These are phyloP conservation scores for Rousettus leschenaultii DNA, from an alignment of 2,113 vertebrate genomes.

Conservation along the genomic window DNA sequence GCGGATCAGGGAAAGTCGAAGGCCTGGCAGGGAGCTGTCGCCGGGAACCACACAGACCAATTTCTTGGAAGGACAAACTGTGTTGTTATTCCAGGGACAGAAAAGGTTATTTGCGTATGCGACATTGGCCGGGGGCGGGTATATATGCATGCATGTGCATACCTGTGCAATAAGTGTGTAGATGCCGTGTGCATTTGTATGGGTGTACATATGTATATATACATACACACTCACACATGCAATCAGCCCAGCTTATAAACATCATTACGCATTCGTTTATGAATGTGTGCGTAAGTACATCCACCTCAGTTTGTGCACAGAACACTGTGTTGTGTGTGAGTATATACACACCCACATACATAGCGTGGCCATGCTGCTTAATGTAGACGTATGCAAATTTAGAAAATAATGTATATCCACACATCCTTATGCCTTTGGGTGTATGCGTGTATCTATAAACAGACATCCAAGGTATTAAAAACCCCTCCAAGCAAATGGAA, in stretches of 20 bases:
- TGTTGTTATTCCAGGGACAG: constrained; percentile 23
- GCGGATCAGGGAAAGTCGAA: constrained; percentile 29
- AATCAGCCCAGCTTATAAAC: neutral
- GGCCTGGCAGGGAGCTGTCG: constrained; percentile 49
- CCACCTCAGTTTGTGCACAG: neutral
- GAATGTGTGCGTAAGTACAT: no score
- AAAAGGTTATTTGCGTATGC: neutral
- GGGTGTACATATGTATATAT: neutral
- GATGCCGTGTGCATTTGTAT: neutral
- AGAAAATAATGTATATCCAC: no score
- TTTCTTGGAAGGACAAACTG: constrained; percentile 69
- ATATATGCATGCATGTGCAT: neutral
- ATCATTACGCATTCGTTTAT: neutral
- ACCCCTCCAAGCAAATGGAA: constrained; percentile 50
- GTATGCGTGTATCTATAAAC: neutral
- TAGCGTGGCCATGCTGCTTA: no score
- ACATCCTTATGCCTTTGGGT: neutral
- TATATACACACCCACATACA: no score
- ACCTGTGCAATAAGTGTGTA: neutral
- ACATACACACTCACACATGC: accelerated
- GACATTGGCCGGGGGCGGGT: neutral
- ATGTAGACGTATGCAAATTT: no score
- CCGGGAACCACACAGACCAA: constrained; percentile 38
- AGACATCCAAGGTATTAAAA: neutral
- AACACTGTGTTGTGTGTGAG: neutral